A percentile compares a stretch with the other conserved stretches of the same genome.
phyloP scores from a whole-genome alignment of 2,888 invertebrate genomes.

The Cyclophora punctaria region DNA sequence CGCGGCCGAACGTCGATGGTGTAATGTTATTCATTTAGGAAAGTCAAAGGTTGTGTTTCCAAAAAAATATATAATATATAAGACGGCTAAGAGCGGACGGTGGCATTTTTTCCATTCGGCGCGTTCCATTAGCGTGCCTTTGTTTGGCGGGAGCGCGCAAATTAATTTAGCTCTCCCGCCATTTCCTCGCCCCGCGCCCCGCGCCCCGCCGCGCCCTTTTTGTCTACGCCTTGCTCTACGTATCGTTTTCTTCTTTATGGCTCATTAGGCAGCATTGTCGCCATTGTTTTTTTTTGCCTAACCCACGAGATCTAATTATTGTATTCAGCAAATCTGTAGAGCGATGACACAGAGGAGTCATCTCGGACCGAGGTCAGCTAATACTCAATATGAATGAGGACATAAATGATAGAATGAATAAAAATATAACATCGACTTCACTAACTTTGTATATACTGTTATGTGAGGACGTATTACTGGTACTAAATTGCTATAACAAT shows the following conservation, averaged over 20 bases:
- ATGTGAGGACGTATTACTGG: no score
- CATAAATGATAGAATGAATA: no score
- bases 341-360: conserved; percentile 21
- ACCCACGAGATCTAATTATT: conserved; percentile 68
- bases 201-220: conserved; percentile 63
- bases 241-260: conserved; percentile 76
- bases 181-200: conserved; percentile 63
- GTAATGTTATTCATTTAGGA: conserved; percentile 73
- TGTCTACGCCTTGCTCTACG: conserved; percentile 74
- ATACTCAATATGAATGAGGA: no score
- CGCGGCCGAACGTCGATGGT: conserved; percentile 59
- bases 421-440: no score
- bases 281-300: conserved; percentile 70
- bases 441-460: no score
- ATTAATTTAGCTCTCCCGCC: conserved; percentile 76
- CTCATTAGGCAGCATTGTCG: conserved; percentile 73
- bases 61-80: conserved; percentile 53
- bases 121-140: conserved; percentile 76
- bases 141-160: conserved; percentile 76
- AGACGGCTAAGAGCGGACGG: conserved; percentile 73
- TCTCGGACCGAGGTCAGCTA: no score
- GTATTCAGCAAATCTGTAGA: conserved; percentile 54
- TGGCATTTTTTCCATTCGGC: conserved; percentile 76
- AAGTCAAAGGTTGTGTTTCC: conserved; percentile 74
- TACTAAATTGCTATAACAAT: no score